Percentiles rank a stretch among this genome's conserved stretches.
These are phyloP conservation scores for Oscheius sp. DNA, from an alignment of 2,888 invertebrate species.

Conservation along the genomic window DNA sequence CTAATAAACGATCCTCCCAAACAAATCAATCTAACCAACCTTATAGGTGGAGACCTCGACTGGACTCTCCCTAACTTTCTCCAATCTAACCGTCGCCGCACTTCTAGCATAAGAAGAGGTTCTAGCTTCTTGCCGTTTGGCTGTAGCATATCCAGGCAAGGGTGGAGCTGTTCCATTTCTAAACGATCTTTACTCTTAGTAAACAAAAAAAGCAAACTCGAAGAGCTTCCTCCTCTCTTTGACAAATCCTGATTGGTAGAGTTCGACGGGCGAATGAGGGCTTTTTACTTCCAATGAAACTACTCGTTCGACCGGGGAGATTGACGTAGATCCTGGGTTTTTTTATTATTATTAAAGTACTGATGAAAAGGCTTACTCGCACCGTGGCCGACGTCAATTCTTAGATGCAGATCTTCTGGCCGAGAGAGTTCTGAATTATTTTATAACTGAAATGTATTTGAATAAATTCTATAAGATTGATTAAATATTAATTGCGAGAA, in stretches of 20 bases:
- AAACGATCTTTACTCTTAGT: too few species aligned
- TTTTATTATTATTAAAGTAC: not conserved
- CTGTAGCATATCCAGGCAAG: not conserved
- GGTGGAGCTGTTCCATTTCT: slow-evolving; percentile 12
- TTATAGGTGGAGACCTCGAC: not conserved
- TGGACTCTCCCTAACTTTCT: not conserved
- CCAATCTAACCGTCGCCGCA: slow-evolving; percentile 8
- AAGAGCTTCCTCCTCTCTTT: slow-evolving; percentile 16
- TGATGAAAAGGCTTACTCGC: not conserved
- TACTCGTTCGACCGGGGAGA: slow-evolving; percentile 9
- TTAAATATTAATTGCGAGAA: too few species aligned
- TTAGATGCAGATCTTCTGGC: slow-evolving; percentile 3
- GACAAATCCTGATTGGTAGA: slow-evolving; percentile 11
- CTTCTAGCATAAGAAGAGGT: not conserved
- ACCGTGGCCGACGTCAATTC: not conserved
- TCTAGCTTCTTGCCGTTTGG: not conserved
- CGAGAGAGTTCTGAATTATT: slow-evolving; percentile 1
- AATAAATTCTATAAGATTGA: too few species aligned
- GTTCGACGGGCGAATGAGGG: not conserved
- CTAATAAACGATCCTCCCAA: too few species aligned
- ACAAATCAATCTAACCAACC: too few species aligned
- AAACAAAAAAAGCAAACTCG: too few species aligned
- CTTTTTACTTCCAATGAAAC: slow-evolving; percentile 9
- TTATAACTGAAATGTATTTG: too few species aligned
- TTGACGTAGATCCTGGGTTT: not conserved